A percentile compares a stretch with the other conserved stretches of the same genome.
Evolutionary conservation across 2,888 invertebrate species (phyloP).

Genomic region (Galerucella nymphaeae): DNA sequence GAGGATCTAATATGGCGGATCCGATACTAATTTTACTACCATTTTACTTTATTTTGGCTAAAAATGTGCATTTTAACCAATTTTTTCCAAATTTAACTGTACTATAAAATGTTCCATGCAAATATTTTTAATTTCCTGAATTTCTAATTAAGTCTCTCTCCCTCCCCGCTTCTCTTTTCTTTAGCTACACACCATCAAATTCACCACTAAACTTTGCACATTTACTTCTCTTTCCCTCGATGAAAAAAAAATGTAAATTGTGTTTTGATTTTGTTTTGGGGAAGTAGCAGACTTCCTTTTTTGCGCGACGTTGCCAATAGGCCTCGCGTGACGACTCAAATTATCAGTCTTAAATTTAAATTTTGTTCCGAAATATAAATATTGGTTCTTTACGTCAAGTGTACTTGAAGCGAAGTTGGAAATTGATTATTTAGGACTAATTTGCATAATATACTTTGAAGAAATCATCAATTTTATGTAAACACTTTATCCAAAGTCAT

Average conservation of each 20-base stretch:
- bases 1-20: constrained; percentile 18
- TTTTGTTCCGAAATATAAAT: constrained; percentile 35
- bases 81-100: background rate
- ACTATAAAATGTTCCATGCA: constrained; percentile 37
- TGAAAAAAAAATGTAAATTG: constrained; percentile 42
- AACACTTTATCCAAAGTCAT: no score
- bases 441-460: no score
- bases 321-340: constrained; percentile 35
- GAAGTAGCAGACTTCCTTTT: constrained; percentile 25
- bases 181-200: constrained; percentile 15
- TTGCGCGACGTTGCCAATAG: constrained; percentile 34
- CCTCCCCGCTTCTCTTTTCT: background rate
- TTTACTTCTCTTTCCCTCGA: constrained; percentile 7
- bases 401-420: no score
- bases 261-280: constrained; percentile 43
- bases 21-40: constrained; percentile 14
- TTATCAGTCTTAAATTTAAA: constrained; percentile 43
- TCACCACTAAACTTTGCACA: constrained; percentile 6
- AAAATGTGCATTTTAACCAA: no score
- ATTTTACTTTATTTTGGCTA: background rate
- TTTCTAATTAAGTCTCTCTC: constrained; percentile 29
- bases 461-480: no score
- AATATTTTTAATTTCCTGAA: constrained; percentile 41
- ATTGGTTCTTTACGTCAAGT: constrained; percentile 9
- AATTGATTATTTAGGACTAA: no score